Base-by-base conservation (phyloP, 2,888 invertebrate genomes). In the Platerodrilus igneus region DNA sequence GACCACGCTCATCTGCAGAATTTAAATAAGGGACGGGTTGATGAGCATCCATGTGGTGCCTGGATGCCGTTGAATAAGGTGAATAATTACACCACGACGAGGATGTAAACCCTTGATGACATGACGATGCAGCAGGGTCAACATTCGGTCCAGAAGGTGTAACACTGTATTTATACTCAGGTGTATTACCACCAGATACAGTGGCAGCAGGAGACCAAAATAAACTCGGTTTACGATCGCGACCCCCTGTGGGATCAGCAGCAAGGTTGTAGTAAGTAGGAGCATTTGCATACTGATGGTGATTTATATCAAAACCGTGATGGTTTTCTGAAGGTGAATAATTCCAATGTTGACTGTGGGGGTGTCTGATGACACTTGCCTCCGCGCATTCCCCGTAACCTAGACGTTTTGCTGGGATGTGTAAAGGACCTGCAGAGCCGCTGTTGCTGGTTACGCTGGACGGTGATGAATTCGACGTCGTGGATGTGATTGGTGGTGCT, bases 401-500 rank as follows among this genome's bases (percentile, higher is more conserved):
- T 41, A 76, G 71, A 62, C 89, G 77, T 71, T 91, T 90, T 61
- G 90, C 90, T 52, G 90, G 91, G 71, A 91, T 90, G 74, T 91
- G 90, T 49, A 91, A 75, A 43, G 85, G 84, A 48, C 86, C 87
- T 43, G 83, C 78, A 69, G 82, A 78, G 56, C 79, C 81, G 63
- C 81, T 76, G 66, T 76, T 77, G 61, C 75, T 76, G 57, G 76
- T 75, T 56, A 76, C 75, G 58, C 75, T 75, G 54, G 75, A 75
- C 60, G 76, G 75, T 58, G 76, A 73, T 49, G 75, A 74, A 61
- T 74, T 74, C 60, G 76, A 75, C 51, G 82, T 80, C 35, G 81
- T 80, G 45, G 83, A 80, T 42, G 83, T 80, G 37, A 82, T 80
- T 52, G 65, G 77, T 16, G 69, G 71, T 45, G 69, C 72, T 44